Base-by-base conservation (phyloP, 2,888 invertebrate species). In the Macrosoma leucophasiata region DNA sequence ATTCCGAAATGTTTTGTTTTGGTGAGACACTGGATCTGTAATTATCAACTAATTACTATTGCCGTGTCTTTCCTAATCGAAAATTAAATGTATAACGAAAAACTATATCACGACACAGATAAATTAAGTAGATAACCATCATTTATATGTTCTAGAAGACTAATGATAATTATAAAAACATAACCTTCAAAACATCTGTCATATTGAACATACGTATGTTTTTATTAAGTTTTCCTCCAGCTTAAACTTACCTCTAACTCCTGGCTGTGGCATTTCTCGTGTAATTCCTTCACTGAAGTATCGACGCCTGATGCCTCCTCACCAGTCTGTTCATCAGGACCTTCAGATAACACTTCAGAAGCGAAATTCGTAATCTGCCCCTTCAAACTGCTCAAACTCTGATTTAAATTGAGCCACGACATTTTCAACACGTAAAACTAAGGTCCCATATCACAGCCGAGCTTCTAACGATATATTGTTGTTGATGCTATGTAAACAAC, bases 301-400 rank as follows among this genome's bases (percentile, higher is more conserved):
- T 63, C 59, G 14, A 35, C 46, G 39, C 42, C 52, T 26, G 57
- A 41, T 30, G 59, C 43, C 47, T 52, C 58, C 41, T 62, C 66
- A 18, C 41, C 58, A 35, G 49, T 42, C 52, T 68, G 65, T 57
- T 89, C 89, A 39, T 81, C 87, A 56, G 86, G 85, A 44, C 85
- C 87, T 55, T 95, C 95, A 46, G 92, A 90, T 63, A 96, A 86
- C 53, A 96, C 95, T 77, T 95, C 95, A 68, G 92, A 93, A 38
- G 96, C 95, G 59, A 96, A 91, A 81, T 88, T 95, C 18, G 91
- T 89, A 58, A 96, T 88, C 85, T 96, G 96, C 50, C 95, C 96
- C 72, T 94, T 95, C 48, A 96, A 78, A 74, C 86, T 89, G 63
- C 73, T 88, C 49, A 89, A 78, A 77, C 88, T 88, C 55, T 88